These are phyloP conservation scores for Leguminivora glycinivorella DNA, from an alignment of 1,140 invertebrate genomes.

Conservation along the genomic window DNA sequence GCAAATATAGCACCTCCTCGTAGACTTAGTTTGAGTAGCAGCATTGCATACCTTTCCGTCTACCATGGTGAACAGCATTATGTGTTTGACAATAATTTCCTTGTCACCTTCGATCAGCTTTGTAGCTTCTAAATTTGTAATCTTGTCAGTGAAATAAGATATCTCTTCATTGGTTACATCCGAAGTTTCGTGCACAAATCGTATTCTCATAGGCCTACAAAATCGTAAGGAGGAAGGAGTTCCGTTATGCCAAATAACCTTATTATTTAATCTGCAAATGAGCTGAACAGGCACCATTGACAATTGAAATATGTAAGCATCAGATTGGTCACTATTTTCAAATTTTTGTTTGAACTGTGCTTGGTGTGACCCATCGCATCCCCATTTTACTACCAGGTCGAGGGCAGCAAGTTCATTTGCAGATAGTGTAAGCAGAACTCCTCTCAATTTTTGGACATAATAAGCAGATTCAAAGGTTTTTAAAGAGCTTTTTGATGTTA, in stretches of 20 bases:
- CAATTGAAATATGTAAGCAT: slow-evolving; percentile 52
- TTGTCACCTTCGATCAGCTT: not conserved
- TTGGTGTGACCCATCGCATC: slow-evolving; percentile 53
- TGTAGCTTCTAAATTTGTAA: slow-evolving; percentile 32
- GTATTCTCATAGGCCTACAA: slow-evolving; percentile 41
- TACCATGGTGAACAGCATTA: slow-evolving; percentile 43
- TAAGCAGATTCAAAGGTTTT: too few species aligned
- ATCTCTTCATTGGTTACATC: slow-evolving; percentile 46
- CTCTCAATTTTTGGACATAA: too few species aligned
- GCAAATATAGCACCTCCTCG: slow-evolving; percentile 50
- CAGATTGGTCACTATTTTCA: slow-evolving; percentile 41
- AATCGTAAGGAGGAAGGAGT: slow-evolving; percentile 38
- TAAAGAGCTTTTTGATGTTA: too few species aligned
- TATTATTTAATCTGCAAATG: slow-evolving; percentile 42
- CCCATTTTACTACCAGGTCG: slow-evolving; percentile 38
- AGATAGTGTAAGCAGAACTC: too few species aligned
- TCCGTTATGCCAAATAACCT: slow-evolving; percentile 51
- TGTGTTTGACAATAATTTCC: not conserved
- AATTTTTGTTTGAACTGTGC: slow-evolving; percentile 52
- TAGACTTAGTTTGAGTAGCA: slow-evolving; percentile 45
- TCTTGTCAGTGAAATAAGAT: slow-evolving; percentile 37
- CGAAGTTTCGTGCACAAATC: slow-evolving; percentile 41
- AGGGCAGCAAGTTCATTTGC: too few species aligned
- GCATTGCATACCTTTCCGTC: slow-evolving; percentile 59
- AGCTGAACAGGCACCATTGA: slow-evolving; percentile 51